Evolutionary conservation across 1,140 invertebrate genomes (phyloP).

Genomic region (Physella acuta): DNA sequence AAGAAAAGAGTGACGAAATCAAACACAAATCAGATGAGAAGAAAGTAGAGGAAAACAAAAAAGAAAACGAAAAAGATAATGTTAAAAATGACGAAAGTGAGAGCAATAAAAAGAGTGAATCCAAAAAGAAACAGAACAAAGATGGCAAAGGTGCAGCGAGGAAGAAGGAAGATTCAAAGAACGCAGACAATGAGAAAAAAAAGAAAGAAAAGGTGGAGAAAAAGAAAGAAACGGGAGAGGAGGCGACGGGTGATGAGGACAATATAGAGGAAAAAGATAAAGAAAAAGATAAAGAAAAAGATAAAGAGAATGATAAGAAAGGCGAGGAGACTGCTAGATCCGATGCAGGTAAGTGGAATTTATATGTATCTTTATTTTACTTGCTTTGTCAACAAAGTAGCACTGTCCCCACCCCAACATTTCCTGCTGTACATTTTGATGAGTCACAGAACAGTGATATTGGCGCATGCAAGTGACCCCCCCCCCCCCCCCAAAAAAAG

Average conservation of each 20-base stretch:
- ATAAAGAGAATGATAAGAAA: not conserved
- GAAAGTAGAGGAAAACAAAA: too few relatives aligned
- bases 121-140: not conserved
- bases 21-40: not conserved
- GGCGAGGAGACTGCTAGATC: not conserved
- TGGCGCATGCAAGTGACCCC: too few relatives aligned
- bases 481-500: too few relatives aligned
- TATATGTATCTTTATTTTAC: not conserved
- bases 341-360: not conserved
- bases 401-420: too few relatives aligned
- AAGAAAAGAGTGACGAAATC: not conserved
- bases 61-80: too few relatives aligned
- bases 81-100: not conserved
- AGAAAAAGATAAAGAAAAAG: conserved; percentile 1
- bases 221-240: not conserved
- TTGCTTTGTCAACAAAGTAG: too few relatives aligned
- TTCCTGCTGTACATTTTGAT: too few relatives aligned
- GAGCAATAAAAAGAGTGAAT: not conserved
- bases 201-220: too few relatives aligned
- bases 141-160: not conserved
- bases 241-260: not conserved
- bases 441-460: too few relatives aligned
- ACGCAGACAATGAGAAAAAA: not conserved
- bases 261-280: not conserved
- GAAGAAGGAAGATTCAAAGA: not conserved